Conservation (phyloP, 2,113 vertebrate species). For the Dasyprocta punctata region DNA sequence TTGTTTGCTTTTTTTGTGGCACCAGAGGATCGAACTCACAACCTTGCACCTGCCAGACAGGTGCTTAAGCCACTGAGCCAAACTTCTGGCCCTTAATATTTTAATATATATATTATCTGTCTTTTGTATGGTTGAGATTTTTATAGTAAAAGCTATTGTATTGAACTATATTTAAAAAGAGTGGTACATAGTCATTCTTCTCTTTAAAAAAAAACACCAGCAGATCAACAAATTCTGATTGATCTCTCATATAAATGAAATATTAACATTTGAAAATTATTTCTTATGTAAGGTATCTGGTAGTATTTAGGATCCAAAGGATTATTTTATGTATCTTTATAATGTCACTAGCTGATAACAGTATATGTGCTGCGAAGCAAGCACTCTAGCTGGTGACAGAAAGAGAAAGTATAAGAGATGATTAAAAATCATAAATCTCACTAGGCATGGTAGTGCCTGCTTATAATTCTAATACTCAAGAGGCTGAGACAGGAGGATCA, state of each 20-base stretch:
- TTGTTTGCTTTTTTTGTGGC: too few relatives aligned
- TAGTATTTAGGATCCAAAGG: background rate
- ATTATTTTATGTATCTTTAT: background rate
- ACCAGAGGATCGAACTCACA: too few relatives aligned
- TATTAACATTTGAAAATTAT: background rate
- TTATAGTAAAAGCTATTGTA: background rate
- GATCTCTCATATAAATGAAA: background rate
- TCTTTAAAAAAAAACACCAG: background rate
- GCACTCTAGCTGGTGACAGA: background rate
- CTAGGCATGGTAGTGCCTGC: background rate
- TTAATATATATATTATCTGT: background rate
- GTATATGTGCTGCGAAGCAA: too few relatives aligned
- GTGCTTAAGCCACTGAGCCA: too few relatives aligned
- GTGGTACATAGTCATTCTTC: background rate
- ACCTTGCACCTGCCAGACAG: too few relatives aligned
- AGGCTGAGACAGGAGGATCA: too few relatives aligned
- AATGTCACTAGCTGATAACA: background rate
- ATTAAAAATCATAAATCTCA: constrained; percentile 20
- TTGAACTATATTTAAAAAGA: background rate
- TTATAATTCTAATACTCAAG: too few relatives aligned
- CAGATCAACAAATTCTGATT: background rate
- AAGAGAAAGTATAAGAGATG: background rate
- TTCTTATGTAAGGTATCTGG: background rate
- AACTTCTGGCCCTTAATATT: too few relatives aligned
- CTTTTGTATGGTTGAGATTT: background rate